Base-by-base conservation (phyloP, 2,888 invertebrate species). In the Falcaria lacertinaria region DNA sequence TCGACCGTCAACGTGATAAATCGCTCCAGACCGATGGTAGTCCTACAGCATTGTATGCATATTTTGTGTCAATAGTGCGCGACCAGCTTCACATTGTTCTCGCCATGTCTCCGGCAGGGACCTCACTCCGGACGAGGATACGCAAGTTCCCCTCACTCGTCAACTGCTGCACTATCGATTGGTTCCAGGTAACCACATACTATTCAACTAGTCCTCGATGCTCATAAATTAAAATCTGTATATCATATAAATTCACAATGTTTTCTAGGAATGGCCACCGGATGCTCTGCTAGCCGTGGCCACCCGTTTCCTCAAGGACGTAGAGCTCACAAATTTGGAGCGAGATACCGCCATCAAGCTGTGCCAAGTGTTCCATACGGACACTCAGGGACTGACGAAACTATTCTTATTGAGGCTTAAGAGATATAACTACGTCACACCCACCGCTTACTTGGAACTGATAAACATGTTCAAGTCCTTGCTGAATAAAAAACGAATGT, bases 151-250 rank as follows among this genome's bases (percentile, higher is more conserved):
- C 98, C 0, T 94, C 97, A 0, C 91, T 98, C 15, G 96, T 98
- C 46, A 98, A 97, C 74, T 98, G 97, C 74, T 98, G 98, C 70
- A 98, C 97, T 1, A 97, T 98, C 50, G 97, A 98, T 76, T 98
- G 98, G 98, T 96, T 98, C 78, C 97, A 96, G 90, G 92, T 92
- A 49, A 7, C n/a, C n/a, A n/a, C n/a, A n/a, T n/a, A n/a, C n/a
- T n/a, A n/a, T n/a, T n/a, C n/a, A n/a, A n/a, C n/a, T n/a, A n/a
- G n/a, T n/a, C n/a, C n/a, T n/a, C n/a, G n/a, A n/a, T n/a, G n/a
- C n/a, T n/a, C n/a, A n/a, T n/a, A n/a, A n/a, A n/a, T n/a, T n/a
- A n/a, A n/a, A n/a, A n/a, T n/a, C n/a, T n/a, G n/a, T n/a, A n/a
- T n/a, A n/a, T n/a, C 4, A n/a, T 34, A 34, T 15, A 6, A 3